Conservation (phyloP, 2,888 invertebrate species). For the Ichneumoninae sp. region DNA sequence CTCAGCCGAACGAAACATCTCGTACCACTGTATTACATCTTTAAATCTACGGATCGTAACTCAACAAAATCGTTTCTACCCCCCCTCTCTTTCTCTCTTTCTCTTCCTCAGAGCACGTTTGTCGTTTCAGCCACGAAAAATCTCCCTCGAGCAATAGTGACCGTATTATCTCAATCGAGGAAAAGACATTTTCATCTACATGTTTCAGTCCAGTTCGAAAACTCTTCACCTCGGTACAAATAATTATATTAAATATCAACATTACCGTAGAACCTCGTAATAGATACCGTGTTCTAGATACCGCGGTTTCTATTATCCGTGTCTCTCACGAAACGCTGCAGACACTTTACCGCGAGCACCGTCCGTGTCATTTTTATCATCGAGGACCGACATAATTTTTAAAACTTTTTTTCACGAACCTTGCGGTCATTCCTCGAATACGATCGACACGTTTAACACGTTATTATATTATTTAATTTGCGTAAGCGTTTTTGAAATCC, state of each 20-base stretch:
- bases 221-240: conserved; percentile 48
- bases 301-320: neutral
- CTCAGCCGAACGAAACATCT: too few species aligned
- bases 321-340: conserved; percentile 45
- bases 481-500: conserved; percentile 61
- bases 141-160: conserved; percentile 6
- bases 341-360: conserved; percentile 4
- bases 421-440: conserved; percentile 49
- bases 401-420: neutral
- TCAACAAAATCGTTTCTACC: conserved; percentile 9
- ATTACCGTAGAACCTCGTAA: conserved; percentile 36
- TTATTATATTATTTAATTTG: conserved; percentile 34
- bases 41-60: neutral
- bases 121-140: conserved; percentile 44
- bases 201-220: conserved; percentile 36
- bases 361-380: neutral
- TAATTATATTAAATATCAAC: conserved; percentile 37
- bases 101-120: conserved; percentile 8
- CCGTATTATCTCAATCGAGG: conserved; percentile 12
- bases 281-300: conserved; percentile 10
- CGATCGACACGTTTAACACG: conserved; percentile 37
- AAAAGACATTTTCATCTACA: conserved; percentile 37
- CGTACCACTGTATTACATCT: neutral
- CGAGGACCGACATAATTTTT: neutral
- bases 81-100: neutral